A percentile compares a stretch with the other conserved stretches of the same genome.
These are phyloP conservation scores for Hippocampus comes DNA, from an alignment of 2,113 vertebrate genomes.

Conservation along the genomic window DNA sequence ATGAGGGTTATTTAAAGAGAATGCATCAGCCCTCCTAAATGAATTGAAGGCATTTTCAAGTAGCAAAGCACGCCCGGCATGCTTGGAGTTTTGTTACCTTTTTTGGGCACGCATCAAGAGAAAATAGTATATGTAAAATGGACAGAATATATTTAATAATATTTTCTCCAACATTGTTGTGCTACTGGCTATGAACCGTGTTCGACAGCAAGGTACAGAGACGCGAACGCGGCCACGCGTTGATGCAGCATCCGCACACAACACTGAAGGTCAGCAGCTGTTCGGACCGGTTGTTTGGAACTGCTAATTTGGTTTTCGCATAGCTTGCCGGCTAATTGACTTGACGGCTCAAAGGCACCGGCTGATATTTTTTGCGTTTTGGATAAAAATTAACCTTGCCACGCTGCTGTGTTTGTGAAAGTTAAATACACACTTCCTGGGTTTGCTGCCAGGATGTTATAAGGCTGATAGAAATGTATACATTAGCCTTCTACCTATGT, in stretches of 20 bases:
- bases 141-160: no score
- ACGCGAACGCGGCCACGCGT: not conserved
- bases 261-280: not conserved
- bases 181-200: no score
- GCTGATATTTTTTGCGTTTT: conserved; percentile 2
- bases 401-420: not conserved
- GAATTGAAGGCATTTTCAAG: no score
- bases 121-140: no score
- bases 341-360: not conserved
- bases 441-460: not conserved
- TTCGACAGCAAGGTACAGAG: not conserved
- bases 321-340: conserved; percentile 5
- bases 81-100: no score
- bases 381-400: conserved; percentile 8
- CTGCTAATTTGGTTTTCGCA: conserved; percentile 1
- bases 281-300: not conserved
- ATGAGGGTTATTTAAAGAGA: no score
- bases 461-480: not conserved
- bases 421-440: not conserved
- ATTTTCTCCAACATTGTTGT: no score
- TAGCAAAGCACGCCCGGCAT: no score
- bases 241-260: not conserved
- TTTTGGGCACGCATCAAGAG: no score
- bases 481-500: no score
- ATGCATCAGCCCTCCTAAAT: no score